Conservation (phyloP, 2,113 vertebrate species). For the Phoenicopterus ruber region DNA sequence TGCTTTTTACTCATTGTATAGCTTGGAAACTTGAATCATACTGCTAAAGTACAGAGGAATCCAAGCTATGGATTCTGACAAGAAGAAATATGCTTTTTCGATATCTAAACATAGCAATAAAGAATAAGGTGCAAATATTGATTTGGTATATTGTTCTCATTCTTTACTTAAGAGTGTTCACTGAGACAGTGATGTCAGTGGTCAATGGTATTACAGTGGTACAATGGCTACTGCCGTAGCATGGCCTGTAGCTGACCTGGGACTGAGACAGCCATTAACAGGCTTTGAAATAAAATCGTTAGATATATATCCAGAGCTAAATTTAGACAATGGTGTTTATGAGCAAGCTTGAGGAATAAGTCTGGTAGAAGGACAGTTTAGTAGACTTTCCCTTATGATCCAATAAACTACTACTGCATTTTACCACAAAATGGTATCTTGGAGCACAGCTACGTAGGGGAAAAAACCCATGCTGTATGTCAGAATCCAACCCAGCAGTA, state of each 20-base stretch:
- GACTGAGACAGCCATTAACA: neutral
- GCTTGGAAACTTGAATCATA: neutral
- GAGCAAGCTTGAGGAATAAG: neutral
- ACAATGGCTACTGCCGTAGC: neutral
- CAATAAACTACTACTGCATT: neutral
- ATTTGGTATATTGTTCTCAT: slow-evolving; percentile 37
- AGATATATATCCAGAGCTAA: neutral
- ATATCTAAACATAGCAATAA: neutral
- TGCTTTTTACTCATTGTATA: neutral
- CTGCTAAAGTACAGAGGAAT: neutral
- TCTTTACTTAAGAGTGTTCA: neutral
- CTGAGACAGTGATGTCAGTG: neutral
- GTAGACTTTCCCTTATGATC: neutral
- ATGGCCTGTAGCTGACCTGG: neutral
- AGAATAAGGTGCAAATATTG: slow-evolving; percentile 16
- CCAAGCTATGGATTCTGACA: slow-evolving; percentile 1
- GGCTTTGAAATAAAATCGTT: slow-evolving; percentile 28
- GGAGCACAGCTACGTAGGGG: neutral
- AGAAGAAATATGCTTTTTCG: neutral
- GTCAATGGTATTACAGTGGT: neutral
- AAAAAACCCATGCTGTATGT: neutral
- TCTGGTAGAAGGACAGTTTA: neutral
- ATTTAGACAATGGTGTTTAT: neutral
- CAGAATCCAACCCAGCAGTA: neutral
- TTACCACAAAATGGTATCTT: neutral